Percentiles rank a stretch among this genome's conserved stretches.
These are phyloP conservation scores for Lingula anatina DNA, from an alignment of 2,888 invertebrate genomes.

Conservation along the genomic window DNA sequence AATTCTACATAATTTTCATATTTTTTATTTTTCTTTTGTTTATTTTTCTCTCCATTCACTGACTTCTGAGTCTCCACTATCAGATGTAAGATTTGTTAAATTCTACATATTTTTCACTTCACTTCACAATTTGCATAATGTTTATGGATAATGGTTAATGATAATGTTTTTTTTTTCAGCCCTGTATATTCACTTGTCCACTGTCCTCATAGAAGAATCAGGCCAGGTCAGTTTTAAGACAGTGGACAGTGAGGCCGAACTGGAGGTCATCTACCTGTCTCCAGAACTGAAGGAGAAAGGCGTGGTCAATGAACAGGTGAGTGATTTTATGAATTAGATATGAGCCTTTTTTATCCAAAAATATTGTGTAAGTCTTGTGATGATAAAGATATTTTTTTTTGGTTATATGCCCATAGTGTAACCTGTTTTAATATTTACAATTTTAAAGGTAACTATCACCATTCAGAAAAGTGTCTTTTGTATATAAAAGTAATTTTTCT, in stretches of 20 bases:
- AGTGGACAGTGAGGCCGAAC: slow-evolving; percentile 37
- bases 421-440: too few species aligned
- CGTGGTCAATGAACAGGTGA: slow-evolving; percentile 38
- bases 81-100: too few species aligned
- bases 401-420: too few species aligned
- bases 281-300: slow-evolving; percentile 41
- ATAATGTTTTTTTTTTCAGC: slow-evolving; percentile 20
- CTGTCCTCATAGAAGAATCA: slow-evolving; percentile 30
- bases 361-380: too few species aligned
- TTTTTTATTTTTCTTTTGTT: background rate
- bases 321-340: too few species aligned
- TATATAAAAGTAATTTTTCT: too few species aligned
- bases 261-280: slow-evolving; percentile 42
- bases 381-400: too few species aligned
- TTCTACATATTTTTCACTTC: background rate
- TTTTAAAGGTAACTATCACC: too few species aligned
- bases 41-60: background rate
- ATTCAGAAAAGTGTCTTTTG: too few species aligned
- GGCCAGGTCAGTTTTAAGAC: slow-evolving; percentile 35
- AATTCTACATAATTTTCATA: background rate
- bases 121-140: background rate
- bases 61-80: too few species aligned
- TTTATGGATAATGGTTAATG: background rate
- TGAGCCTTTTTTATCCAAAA: background rate
- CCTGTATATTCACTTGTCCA: slow-evolving; percentile 42